Evolutionary conservation across 2,113 vertebrate genomes (phyloP).

Genomic region (Prolemur simus): DNA sequence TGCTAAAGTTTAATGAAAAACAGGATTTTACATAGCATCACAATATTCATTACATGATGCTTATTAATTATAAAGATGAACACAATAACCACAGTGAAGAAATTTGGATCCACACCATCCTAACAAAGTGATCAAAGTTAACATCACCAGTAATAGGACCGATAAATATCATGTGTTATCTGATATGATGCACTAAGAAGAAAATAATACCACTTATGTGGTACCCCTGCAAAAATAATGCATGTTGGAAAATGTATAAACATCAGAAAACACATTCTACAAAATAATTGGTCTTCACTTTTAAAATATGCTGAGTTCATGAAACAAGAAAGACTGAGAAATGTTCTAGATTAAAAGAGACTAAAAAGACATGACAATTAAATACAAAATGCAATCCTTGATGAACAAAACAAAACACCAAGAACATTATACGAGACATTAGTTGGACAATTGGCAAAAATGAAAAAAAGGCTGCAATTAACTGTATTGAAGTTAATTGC

Average conservation of each 20-base stretch:
- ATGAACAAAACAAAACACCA: not conserved
- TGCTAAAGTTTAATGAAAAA: not conserved
- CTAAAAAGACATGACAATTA: not conserved
- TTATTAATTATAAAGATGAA: conserved; percentile 7
- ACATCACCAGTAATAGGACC: not conserved
- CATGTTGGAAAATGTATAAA: not conserved
- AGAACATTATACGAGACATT: not conserved
- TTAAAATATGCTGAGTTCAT: not conserved
- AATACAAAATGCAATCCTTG: not conserved
- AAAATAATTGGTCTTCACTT: not conserved
- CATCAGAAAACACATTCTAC: not conserved
- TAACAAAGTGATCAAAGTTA: not conserved
- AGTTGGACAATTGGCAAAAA: not conserved
- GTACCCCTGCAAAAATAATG: not conserved
- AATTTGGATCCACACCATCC: not conserved
- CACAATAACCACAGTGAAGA: not conserved
- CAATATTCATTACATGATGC: not conserved
- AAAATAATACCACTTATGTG: not conserved
- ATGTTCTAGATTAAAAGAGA: not conserved
- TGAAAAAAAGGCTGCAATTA: not conserved
- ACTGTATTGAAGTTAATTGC: not conserved
- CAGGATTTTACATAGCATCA: not conserved
- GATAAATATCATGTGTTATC: not conserved
- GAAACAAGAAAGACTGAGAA: not conserved
- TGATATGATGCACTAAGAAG: not conserved